phyloP scores from a whole-genome alignment of 2,797 vertebrate genomes.

The Semaprochilodus insignis region DNA sequence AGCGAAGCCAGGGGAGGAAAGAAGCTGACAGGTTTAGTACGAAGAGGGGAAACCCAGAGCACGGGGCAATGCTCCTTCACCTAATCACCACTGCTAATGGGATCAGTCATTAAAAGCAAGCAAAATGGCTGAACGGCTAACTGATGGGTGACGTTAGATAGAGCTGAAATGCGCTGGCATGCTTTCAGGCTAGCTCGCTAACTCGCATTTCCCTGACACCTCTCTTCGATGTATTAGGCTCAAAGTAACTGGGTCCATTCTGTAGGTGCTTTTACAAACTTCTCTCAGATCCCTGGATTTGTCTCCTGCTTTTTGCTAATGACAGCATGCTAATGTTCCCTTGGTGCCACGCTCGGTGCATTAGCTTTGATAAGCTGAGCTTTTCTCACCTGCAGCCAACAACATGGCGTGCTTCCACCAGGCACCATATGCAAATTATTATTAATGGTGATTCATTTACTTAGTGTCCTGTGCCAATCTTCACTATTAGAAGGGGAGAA shows the following conservation, averaged over 20 bases:
- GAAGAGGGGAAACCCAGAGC: slow-evolving; percentile 36
- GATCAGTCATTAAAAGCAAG: slow-evolving; percentile 39
- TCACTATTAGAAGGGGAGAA: slow-evolving; percentile 76
- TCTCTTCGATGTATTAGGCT: neutral
- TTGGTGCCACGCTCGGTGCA: slow-evolving; percentile 47
- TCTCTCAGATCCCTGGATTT: slow-evolving; percentile 18
- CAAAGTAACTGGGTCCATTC: neutral
- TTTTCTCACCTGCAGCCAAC: slow-evolving; percentile 79
- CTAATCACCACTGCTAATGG: slow-evolving; percentile 46
- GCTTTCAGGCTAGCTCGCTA: neutral
- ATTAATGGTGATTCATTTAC: slow-evolving; percentile 84
- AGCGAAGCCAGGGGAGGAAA: slow-evolving; percentile 23
- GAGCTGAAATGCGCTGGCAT: slow-evolving; percentile 65
- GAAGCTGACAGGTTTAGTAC: slow-evolving; percentile 39
- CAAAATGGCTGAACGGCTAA: slow-evolving; percentile 30
- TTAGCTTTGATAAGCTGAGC: slow-evolving; percentile 73
- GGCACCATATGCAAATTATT: slow-evolving; percentile 84
- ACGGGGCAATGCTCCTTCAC: slow-evolving; percentile 28
- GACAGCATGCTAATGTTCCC: slow-evolving; percentile 34
- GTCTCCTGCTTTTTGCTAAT: slow-evolving; percentile 26
- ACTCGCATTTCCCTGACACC: neutral
- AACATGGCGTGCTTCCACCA: slow-evolving; percentile 76
- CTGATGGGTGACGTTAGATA: slow-evolving; percentile 73
- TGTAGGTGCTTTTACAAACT: slow-evolving; percentile 26
- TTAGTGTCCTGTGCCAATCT: slow-evolving; percentile 82